Base-by-base conservation (phyloP, 2,888 invertebrate species). In the Abscondita cerata region DNA sequence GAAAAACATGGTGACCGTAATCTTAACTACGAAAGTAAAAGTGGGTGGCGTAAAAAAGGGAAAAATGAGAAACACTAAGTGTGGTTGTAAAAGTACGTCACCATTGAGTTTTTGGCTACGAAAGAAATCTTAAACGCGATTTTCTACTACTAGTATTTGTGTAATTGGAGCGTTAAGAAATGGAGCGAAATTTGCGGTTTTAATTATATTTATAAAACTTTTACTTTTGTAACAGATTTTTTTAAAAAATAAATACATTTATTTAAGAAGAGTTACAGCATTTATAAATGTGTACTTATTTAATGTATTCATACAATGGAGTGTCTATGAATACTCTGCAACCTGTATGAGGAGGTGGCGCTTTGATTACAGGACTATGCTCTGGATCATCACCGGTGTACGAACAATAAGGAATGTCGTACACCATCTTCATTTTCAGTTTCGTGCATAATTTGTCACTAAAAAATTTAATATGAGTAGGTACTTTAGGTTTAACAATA, bases 1-100 rank as follows among this genome's bases (percentile, higher is more conserved):
- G 85, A 85, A 70, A 87, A 89, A 65, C 87, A 85, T 74, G 90
- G 89, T 15, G 84, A 87, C 71, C 86, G 86, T 79, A 85, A 89
- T 71, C 86, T 85, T 2, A 86, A 88, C 64, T 87, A 88, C 74
- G 85, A 84, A 19, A 84, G 83, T 72, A 83, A 88, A 69, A 85
- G 86, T 71, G 87, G 86, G 53, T 85, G 84, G 0, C 86, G 86
- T 76, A 89, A 89, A 78, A 88, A 89, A 77, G 88, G 88, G 0
- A 85, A 12, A n/a, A n/a, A n/a, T n/a, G n/a, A n/a, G n/a, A n/a
- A n/a, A n/a, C n/a, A n/a, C n/a, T n/a, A n/a, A n/a, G n/a, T n/a
- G n/a, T n/a, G n/a, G n/a, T n/a, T n/a, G n/a, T n/a, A n/a, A n/a
- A n/a, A n/a, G n/a, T n/a, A n/a, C n/a, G n/a, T n/a, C n/a, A n/a